These are phyloP conservation scores for Anthophora plumipes DNA, from an alignment of 2,888 invertebrate genomes.

Conservation along the genomic window DNA sequence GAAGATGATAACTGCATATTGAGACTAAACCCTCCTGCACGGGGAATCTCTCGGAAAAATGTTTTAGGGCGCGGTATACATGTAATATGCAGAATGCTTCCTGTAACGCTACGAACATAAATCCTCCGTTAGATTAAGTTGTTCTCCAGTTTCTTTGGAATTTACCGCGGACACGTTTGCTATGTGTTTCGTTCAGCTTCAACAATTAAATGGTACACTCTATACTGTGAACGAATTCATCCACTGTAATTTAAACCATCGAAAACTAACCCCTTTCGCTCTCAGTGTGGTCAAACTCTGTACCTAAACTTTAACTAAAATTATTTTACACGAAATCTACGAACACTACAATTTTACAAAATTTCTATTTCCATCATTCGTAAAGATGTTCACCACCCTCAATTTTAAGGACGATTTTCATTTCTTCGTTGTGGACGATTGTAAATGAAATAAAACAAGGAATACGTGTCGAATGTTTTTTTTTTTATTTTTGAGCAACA, in stretches of 20 bases:
- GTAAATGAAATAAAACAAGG: too few species aligned
- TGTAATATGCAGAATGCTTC: slow-evolving; percentile 2
- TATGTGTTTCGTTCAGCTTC: background rate
- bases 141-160: background rate
- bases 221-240: slow-evolving; percentile 3
- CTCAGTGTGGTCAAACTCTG: background rate
- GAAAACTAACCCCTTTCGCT: background rate
- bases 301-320: background rate
- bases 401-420: too few species aligned
- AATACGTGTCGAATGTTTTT: too few species aligned
- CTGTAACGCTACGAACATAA: background rate
- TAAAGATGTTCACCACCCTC: too few species aligned
- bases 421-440: too few species aligned
- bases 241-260: background rate
- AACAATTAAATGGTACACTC: background rate
- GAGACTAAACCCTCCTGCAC: slow-evolving; percentile 57
- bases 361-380: too few species aligned
- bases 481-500: too few species aligned
- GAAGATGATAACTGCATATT: slow-evolving; percentile 73
- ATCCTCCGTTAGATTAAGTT: background rate
- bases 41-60: slow-evolving; percentile 14
- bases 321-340: too few species aligned
- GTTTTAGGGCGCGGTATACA: slow-evolving; percentile 9
- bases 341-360: too few species aligned
- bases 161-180: background rate